phyloP scores from a whole-genome alignment of 2,888 invertebrate species.

The Drosophila peninsularis region DNA sequence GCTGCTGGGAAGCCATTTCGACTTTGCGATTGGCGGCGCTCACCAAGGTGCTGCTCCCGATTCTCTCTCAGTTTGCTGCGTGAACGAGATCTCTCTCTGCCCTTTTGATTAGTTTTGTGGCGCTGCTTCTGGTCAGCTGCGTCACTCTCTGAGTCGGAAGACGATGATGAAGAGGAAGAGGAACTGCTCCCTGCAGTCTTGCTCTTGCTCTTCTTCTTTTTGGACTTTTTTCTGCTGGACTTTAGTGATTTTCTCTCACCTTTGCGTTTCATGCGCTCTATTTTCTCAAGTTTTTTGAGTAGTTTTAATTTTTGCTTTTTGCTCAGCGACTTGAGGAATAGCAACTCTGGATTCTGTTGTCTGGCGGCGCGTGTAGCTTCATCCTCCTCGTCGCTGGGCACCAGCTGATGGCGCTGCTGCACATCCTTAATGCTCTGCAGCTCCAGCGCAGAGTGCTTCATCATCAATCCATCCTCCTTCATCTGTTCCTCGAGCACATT shows the following conservation, averaged over 20 bases:
- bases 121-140: conserved; percentile 20
- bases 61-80: conserved; percentile 14
- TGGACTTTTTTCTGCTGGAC: conserved; percentile 51
- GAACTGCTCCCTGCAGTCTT: conserved; percentile 41
- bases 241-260: conserved; percentile 48
- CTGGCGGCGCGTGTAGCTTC: conserved; percentile 41
- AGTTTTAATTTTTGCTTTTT: conserved; percentile 96
- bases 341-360: conserved; percentile 87
- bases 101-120: conserved; percentile 15
- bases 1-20: conserved; percentile 5
- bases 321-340: conserved; percentile 92
- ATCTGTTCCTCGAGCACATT: conserved; percentile 93
- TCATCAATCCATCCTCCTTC: conserved; percentile 95
- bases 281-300: conserved; percentile 90
- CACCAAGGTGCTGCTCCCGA: conserved; percentile 16
- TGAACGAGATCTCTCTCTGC: conserved; percentile 30
- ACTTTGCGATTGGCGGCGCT: neutral
- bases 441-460: conserved; percentile 91
- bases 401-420: conserved; percentile 86
- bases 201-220: conserved; percentile 64
- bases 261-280: conserved; percentile 85
- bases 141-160: conserved; percentile 51
- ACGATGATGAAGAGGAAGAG: conserved; percentile 45
- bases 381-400: conserved; percentile 86
- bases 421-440: conserved; percentile 86